Evolutionary conservation across 2,113 vertebrate species (phyloP), one percentile per base, ranked within the genome.

Genomic region (Phocoena phocoena): DNA sequence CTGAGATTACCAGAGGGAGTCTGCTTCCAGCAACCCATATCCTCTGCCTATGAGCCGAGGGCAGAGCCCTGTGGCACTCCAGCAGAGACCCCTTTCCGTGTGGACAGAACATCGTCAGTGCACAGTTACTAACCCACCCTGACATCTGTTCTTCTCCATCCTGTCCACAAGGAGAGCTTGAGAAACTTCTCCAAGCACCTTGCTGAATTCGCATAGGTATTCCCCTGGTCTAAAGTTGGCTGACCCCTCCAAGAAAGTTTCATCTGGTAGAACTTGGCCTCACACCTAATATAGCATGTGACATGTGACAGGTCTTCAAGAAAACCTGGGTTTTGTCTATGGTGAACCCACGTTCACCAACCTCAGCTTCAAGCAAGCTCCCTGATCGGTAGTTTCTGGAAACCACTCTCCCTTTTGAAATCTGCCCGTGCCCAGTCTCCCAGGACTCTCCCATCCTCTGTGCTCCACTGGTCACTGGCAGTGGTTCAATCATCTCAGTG

Each of bases 401-500:
- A 87, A 79, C 18, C 21, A 63, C 1, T 7, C 2, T 26, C 26
- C 10, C 38, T 70, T 60, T 47, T 47, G 47, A n/a, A 77, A 87
- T n/a, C 68, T 65, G 12, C 38, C 67, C 12, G 8, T 53, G 9
- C 33, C 44, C 11, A 5, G 41, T 12, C 91, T 82, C 41, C 15
- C 44, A 74, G 77, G 38, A 53, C 55, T 0, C 17, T 47, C 25
- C 20, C 55, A 21, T 15, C 28, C 70, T 21, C 70, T 63, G n/a
- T 18, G 79, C 58, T 85, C 55, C 79, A 67, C 26, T 36, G 38
- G 50, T 81, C 67, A 76, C 63, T 18, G 20, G 60, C 3, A 21
- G 33, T 17, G 25, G 18, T 25, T 70, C 14, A 58, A 9, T 12
- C 2, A 65, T 5, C 9, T 44, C 33, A 15, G 28, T 0, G 1